These are phyloP conservation scores for Procambarus virginalis DNA, from an alignment of 1,140 invertebrate species.

Conservation along the genomic window DNA sequence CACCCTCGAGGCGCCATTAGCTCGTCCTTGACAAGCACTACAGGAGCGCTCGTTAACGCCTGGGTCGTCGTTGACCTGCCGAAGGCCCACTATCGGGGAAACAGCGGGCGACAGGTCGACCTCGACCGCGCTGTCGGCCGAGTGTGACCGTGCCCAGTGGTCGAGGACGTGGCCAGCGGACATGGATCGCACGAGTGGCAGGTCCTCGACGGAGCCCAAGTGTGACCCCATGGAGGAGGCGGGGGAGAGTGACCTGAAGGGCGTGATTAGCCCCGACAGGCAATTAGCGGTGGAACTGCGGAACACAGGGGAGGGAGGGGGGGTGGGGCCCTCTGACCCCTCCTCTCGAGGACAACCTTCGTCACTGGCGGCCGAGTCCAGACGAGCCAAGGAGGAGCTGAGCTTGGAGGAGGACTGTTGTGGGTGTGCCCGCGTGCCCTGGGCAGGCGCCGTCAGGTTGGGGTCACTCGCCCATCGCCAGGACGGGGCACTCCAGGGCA, in stretches of 20 bases:
- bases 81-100: neutral
- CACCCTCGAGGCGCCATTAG: no score
- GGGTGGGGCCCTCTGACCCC: constrained; percentile 20
- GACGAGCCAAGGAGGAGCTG: constrained; percentile 16
- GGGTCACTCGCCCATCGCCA: constrained; percentile 56
- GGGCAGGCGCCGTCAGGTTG: neutral
- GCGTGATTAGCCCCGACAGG: constrained; percentile 50
- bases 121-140: constrained; percentile 66
- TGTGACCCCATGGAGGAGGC: constrained; percentile 65
- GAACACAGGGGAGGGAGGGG: constrained; percentile 40
- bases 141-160: constrained; percentile 40
- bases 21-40: neutral
- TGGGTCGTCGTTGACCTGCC: neutral
- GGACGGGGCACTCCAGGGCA: constrained; percentile 45
- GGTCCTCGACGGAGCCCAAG: constrained; percentile 56
- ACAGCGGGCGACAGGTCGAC: constrained; percentile 20
- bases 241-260: constrained; percentile 63
- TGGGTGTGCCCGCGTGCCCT: neutral
- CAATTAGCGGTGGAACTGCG: constrained; percentile 10
- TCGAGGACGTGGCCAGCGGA: constrained; percentile 58
- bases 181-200: constrained; percentile 55
- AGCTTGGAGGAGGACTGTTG: constrained; percentile 18
- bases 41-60: constrained; percentile 3
- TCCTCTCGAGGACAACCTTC: constrained; percentile 43
- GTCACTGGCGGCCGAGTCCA: constrained; percentile 52